Base-by-base conservation (phyloP, 2,797 vertebrate genomes). In the Delichon dasypus region DNA sequence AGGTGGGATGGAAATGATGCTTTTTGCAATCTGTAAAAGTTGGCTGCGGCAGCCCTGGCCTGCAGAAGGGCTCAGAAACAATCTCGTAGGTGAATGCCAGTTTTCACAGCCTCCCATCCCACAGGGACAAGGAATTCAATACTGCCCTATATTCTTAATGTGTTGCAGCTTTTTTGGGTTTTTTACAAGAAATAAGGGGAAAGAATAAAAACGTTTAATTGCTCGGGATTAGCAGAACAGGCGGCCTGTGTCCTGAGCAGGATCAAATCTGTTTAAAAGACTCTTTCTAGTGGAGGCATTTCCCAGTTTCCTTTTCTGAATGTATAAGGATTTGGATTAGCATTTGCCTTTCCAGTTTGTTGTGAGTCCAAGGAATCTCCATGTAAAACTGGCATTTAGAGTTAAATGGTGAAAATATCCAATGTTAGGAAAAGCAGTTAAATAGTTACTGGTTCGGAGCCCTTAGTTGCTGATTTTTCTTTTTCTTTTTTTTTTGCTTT, bases 51-150 rank as follows among this genome's bases (percentile, higher is more conserved):
- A 80, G 85, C 82, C 91, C 95, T 95, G 94, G 83, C 77, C 82
- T 90, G 83, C 85, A 89, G 71, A 57, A 94, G 48, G 92, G 13
- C 61, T 95, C 93, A 74, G 26, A 91, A 95, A 70, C 83, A 90
- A 55, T 74, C 87, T 86, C 62, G 13, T 82, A 91, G 90, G 82
- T 95, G 90, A 72, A 95, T 95, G 77, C 89, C 88, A 93, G 50
- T 95, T 94, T 77, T 96, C 94, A 93, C 95, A 94, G 92, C 89
- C 94, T 95, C 83, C 91, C 71, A 34, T 86, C 95, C 38, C 90
- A 64, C 75, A 9, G 91, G 92, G 96, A 90, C n/a, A 10, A 55
- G 75, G 83, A 85, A 91, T 92, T 95, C 95, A 93, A 85, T 88
- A 94, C 67, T 64, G 57, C 90, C 79, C 87, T 90, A 62, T 95